Conservation (phyloP, 1,140 invertebrate species). For the Carcinoscorpius rotundicauda region DNA sequence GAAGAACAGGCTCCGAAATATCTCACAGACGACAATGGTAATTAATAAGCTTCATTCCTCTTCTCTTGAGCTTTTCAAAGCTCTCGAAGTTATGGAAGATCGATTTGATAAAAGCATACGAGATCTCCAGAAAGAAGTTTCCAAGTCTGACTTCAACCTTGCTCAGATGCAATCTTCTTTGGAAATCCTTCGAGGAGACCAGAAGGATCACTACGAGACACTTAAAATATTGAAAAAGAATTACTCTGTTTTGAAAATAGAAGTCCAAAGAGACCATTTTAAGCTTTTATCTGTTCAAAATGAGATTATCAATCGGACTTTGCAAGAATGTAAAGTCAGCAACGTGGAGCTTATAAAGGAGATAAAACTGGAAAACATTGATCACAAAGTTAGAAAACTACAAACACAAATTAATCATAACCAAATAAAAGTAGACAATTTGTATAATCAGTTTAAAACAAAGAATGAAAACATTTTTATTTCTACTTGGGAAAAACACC, state of each 20-base stretch:
- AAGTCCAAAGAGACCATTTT: constrained; percentile 3
- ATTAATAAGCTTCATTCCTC: constrained; percentile 57
- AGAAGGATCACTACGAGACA: background rate
- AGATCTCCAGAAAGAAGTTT: constrained; percentile 31
- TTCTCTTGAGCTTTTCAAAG: constrained; percentile 57
- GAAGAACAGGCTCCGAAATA: no score
- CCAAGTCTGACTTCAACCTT: constrained; percentile 10
- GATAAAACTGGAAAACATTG: background rate
- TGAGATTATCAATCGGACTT: background rate
- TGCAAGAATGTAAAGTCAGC: background rate
- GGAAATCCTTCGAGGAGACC: constrained; percentile 5
- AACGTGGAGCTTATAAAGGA: background rate
- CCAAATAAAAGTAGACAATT: background rate
- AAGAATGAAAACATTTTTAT: background rate
- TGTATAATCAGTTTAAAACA: constrained; percentile 4
- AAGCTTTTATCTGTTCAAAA: constrained; percentile 1
- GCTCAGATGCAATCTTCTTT: constrained; percentile 10
- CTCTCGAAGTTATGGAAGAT: constrained; percentile 57
- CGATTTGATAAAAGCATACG: constrained; percentile 57
- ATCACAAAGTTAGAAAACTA: background rate
- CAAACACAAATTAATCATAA: background rate
- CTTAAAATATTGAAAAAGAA: constrained; percentile 8
- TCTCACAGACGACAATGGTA: no score
- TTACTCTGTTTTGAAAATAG: background rate
- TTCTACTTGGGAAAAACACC: no score